A percentile compares a stretch with the other conserved stretches of the same genome.
Conservation (phyloP, 1,140 invertebrate species). For the Heliconius nattereri region DNA sequence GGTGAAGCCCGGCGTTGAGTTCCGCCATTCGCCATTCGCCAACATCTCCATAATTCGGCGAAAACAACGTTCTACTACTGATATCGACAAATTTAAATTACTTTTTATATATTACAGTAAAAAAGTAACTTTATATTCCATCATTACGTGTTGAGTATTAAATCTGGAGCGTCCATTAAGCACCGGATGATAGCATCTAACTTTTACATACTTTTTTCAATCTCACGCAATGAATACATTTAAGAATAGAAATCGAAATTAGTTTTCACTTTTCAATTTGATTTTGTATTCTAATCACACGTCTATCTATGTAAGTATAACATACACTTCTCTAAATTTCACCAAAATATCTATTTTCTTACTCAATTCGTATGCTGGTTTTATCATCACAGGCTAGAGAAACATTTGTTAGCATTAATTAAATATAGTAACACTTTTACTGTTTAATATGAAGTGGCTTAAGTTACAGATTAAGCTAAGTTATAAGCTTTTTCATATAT, state of each 20-base stretch:
- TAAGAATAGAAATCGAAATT: conserved; percentile 30
- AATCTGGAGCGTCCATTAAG: conserved; percentile 1
- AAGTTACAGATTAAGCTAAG: too few species aligned
- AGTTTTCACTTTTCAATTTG: conserved; percentile 37
- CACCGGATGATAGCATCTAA: conserved; percentile 6
- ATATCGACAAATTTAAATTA: too few species aligned
- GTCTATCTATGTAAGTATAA: neutral
- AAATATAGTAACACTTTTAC: neutral
- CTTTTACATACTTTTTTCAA: conserved; percentile 26
- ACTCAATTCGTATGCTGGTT: neutral
- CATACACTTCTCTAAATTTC: conserved; percentile 14
- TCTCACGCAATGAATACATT: conserved; percentile 23
- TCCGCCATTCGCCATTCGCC: too few species aligned
- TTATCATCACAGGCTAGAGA: neutral
- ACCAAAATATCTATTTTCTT: conserved; percentile 29
- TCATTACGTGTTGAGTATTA: neutral
- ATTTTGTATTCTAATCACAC: conserved; percentile 34
- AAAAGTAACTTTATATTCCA: neutral
- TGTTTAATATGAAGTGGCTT: too few species aligned
- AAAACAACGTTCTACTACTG: too few species aligned
- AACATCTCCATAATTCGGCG: too few species aligned
- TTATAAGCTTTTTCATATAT: too few species aligned
- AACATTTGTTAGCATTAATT: neutral
- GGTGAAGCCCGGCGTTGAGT: too few species aligned
- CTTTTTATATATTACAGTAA: neutral